Percentiles rank a stretch among this genome's conserved stretches.
Evolutionary conservation across 1,140 invertebrate genomes (phyloP).

Genomic region (Samia ricini): DNA sequence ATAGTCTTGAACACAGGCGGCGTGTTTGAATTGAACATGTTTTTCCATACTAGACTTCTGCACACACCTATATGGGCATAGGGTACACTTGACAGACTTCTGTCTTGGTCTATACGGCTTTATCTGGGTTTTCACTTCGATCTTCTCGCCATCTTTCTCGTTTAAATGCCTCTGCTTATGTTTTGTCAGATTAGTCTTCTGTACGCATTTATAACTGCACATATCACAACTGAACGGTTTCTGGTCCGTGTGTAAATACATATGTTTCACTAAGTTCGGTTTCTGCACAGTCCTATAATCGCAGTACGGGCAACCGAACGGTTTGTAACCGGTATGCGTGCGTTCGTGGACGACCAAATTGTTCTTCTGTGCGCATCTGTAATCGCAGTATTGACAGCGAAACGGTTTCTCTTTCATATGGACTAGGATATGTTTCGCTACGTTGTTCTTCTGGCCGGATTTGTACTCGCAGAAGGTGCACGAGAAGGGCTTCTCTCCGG

Average conservation of each 20-base stretch:
- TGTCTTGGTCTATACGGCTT: slow-evolving; percentile 65
- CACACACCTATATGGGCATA: slow-evolving; percentile 66
- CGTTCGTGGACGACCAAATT: slow-evolving; percentile 78
- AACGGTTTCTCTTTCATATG: slow-evolving; percentile 88
- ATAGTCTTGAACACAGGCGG: slow-evolving; percentile 12
- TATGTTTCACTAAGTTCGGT: slow-evolving; percentile 80
- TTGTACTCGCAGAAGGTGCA: slow-evolving; percentile 84
- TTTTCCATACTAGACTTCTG: slow-evolving; percentile 70
- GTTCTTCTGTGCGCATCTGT: slow-evolving; percentile 83
- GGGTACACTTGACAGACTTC: slow-evolving; percentile 64
- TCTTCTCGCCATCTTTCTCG: slow-evolving; percentile 63
- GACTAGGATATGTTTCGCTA: slow-evolving; percentile 86
- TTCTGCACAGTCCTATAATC: slow-evolving; percentile 78
- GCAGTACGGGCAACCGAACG: slow-evolving; percentile 82
- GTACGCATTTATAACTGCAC: slow-evolving; percentile 77
- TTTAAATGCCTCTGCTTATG: slow-evolving; percentile 71
- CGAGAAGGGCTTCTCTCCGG: slow-evolving; percentile 80
- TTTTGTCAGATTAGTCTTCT: slow-evolving; percentile 74
- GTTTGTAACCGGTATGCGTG: slow-evolving; percentile 80
- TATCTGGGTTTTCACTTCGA: slow-evolving; percentile 45
- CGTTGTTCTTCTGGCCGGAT: slow-evolving; percentile 87
- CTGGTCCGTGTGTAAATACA: slow-evolving; percentile 81
- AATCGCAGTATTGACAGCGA: slow-evolving; percentile 83
- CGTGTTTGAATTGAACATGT: slow-evolving; percentile 67
- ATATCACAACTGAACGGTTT: slow-evolving; percentile 82